Base-by-base conservation (phyloP, 2,888 invertebrate species). In the Saturnia pavonia region DNA sequence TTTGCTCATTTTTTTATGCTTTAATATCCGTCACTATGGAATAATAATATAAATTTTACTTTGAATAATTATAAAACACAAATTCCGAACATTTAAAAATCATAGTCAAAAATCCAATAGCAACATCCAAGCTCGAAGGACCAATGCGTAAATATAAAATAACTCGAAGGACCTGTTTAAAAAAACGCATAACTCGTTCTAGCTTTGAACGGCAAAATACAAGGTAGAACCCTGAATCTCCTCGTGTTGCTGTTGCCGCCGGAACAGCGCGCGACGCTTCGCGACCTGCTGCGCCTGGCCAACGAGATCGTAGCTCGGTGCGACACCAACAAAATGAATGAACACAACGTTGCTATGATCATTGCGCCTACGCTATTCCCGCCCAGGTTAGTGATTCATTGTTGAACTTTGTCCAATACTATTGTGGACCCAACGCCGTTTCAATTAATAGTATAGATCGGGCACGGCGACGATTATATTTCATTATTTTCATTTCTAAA, bases 331-430 rank as follows among this genome's bases (percentile, higher is more conserved):
- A 97, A 98, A 91, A 99, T 99, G 99, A 96, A 96, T 79, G 95
- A 97, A 74, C 97, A 97, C 86, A 99, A 98, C 87, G 98, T 99
- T 57, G 97, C 98, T 48, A 98, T 98, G 96, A 98, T 99, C 79
- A 97, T 98, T 77, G 98, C 98, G 22, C 99, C 99, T n/a, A 98
- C 99, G 71, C 95, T 99, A 78, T 97, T 97, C 85, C 97, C 97
- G 74, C 97, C 97, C 76, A 96, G 96, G 89, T 96, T n/a, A 22
- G 22, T 54, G n/a, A 22, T 54, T 22, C 9, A n/a, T 1, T 2
- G 73, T 65, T 57, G 16, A 48, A 0, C 19, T 54, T 54, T 34
- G 43, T 40, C 25, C 0, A 25, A 22, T 27, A n/a, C 34, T 6
- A 6, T 6, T 34, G 34, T 34, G 34, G 34, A 34, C 2, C 2